Conservation (phyloP, 2,113 vertebrate species). For the Oryzias melastigma region DNA sequence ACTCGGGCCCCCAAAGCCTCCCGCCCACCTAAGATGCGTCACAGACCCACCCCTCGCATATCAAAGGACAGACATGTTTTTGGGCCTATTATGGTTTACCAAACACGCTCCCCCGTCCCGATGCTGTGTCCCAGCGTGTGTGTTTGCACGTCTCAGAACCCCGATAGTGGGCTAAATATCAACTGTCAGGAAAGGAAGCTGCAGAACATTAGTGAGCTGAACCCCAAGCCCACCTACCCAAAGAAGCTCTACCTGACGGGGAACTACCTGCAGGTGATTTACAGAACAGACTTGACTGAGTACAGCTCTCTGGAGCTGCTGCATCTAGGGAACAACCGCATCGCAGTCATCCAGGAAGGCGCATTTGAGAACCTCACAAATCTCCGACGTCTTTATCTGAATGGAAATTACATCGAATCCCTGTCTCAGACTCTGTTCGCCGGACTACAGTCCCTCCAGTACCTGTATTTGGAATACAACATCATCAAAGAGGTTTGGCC, state of each 20-base stretch:
- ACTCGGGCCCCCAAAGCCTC: constrained; percentile 89
- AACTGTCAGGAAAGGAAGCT: constrained; percentile 97
- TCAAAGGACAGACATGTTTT: constrained; percentile 94
- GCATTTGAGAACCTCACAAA: constrained; percentile 94
- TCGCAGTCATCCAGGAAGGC: constrained; percentile 91
- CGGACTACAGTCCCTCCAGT: constrained; percentile 92
- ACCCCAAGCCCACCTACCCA: constrained; percentile 91
- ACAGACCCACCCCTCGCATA: constrained; percentile 90
- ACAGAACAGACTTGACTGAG: constrained; percentile 85
- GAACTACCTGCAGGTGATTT: constrained; percentile 92
- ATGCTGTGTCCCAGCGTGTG: constrained; percentile 90
- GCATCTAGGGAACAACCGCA: constrained; percentile 95
- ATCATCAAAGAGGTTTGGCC: constrained; percentile 96
- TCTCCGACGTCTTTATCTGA: constrained; percentile 93
- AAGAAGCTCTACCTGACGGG: constrained; percentile 98
- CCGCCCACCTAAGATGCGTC: constrained; percentile 90
- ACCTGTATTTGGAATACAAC: constrained; percentile 98
- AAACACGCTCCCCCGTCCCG: constrained; percentile 93
- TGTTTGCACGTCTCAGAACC: constrained; percentile 91
- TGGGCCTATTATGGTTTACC: constrained; percentile 98
- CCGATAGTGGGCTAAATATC: constrained; percentile 92
- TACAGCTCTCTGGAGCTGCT: constrained; percentile 93
- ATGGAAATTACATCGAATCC: constrained; percentile 96
- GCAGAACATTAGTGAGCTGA: constrained; percentile 90
- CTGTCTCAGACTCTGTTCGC: constrained; percentile 88